Base-by-base conservation (phyloP, 1,140 invertebrate genomes). In the Metopolophium dirhodum region DNA sequence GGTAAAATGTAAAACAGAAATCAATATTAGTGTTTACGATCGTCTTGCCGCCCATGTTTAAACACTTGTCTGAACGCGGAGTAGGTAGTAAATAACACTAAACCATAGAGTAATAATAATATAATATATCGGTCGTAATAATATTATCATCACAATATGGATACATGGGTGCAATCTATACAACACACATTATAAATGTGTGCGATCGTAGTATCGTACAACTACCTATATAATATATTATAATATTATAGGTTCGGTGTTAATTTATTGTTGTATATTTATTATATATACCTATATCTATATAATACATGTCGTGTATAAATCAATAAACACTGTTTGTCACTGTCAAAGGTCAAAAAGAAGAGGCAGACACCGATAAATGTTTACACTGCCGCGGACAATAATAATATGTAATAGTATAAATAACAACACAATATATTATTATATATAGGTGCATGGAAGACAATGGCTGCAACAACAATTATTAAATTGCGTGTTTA, bases 291-390 rank as follows among this genome's bases (percentile, higher is more conserved):
- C n/a, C n/a, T n/a, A 14, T 8, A 49, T 49, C 47, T 49, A 51
- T 18, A 51, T 22, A 37, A 30, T 30, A 41, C 23, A 14, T 18
- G 18, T 11, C 20, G 87, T 88, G 87, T n/a, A n/a, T 8, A 35
- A 57, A 57, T 89, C 51, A 7, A 89, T 89, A 57, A 89, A 37
- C 35, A 77, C 7, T 22, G 47, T 51, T 88, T 88, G 35, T 57
- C 35, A 26, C 88, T 57, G 88, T 89, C 88, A 89, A 89, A 89
- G 51, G 49, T 89, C 51, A 57, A 89, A 23, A n/a, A 26, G 88
- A 89, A 89, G 88, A 89, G 88, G 88, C 54, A 14, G 35, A 89
- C 35, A 0, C 1, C 22, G 88, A 49, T 57, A 89, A 89, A 41
- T 89, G 51, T 89, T 57, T 57, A 89, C 88, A 41, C 11, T 26